Evolutionary conservation across 1,140 invertebrate genomes (phyloP).

Genomic region (Anadara kagoshimensis): DNA sequence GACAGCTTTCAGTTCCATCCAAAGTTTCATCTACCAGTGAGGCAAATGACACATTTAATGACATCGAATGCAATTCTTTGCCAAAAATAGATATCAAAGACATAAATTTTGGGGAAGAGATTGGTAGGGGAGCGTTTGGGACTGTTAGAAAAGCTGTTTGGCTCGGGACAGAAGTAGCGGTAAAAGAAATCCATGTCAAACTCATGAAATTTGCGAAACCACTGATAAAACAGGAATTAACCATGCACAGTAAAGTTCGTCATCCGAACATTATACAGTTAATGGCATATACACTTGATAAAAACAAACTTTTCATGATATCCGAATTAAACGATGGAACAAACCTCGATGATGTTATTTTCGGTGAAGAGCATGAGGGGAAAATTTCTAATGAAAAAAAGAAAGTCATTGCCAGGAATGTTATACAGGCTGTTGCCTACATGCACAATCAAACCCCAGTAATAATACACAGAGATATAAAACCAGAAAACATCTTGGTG

Average conservation of each 20-base stretch:
- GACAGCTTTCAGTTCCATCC: too few relatives aligned
- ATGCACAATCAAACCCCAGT: neutral
- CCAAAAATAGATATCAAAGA: too few relatives aligned
- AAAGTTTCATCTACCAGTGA: too few relatives aligned
- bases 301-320: constrained; percentile 21
- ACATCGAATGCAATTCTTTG: too few relatives aligned
- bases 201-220: constrained; percentile 17
- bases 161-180: constrained; percentile 27
- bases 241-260: constrained; percentile 28
- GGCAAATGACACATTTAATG: too few relatives aligned
- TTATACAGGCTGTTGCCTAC: neutral
- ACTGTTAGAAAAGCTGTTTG: constrained; percentile 24
- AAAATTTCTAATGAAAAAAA: neutral
- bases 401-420: neutral
- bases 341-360: constrained; percentile 38
- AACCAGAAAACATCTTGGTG: constrained; percentile 2
- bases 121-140: constrained; percentile 35
- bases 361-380: constrained; percentile 4
- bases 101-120: too few relatives aligned
- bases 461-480: constrained; percentile 4
- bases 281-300: constrained; percentile 23
- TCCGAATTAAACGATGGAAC: constrained; percentile 34
- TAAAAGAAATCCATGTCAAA: constrained; percentile 28
- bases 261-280: constrained; percentile 45
- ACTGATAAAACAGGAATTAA: constrained; percentile 28